These are phyloP conservation scores for Amblyjoppa proteus DNA, from an alignment of 2,888 invertebrate species.

Conservation along the genomic window DNA sequence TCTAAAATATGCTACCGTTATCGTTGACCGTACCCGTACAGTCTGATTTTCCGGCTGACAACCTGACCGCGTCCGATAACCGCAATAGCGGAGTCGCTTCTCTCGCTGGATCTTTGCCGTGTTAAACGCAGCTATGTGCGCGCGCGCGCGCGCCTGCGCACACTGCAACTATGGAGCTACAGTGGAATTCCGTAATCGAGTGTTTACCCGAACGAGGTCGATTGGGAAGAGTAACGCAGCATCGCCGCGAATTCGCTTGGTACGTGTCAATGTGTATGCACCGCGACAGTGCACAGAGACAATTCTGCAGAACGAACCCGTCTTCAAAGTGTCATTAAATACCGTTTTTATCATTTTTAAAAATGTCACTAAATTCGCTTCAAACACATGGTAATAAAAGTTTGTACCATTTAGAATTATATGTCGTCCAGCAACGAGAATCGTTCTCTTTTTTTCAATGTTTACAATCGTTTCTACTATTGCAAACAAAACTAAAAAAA, in stretches of 20 bases:
- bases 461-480: too few relatives aligned
- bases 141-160: not conserved
- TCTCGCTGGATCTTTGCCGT: slow-evolving; percentile 8
- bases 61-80: slow-evolving; percentile 77
- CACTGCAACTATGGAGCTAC: not conserved
- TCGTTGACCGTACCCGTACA: slow-evolving; percentile 75
- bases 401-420: too few relatives aligned
- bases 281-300: not conserved
- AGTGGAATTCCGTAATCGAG: slow-evolving; percentile 74
- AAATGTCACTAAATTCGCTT: too few relatives aligned
- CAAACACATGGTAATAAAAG: too few relatives aligned
- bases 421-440: too few relatives aligned
- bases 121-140: slow-evolving; percentile 1
- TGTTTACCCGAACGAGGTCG: slow-evolving; percentile 69
- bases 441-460: too few relatives aligned
- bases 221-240: slow-evolving; percentile 55
- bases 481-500: too few relatives aligned
- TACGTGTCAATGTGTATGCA: slow-evolving; percentile 8
- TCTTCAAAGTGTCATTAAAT: too few relatives aligned
- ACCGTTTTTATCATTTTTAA: too few relatives aligned
- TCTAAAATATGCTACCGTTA: slow-evolving; percentile 81
- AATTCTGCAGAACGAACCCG: not conserved
- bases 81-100: slow-evolving; percentile 50
- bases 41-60: slow-evolving; percentile 81
- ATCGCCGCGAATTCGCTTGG: slow-evolving; percentile 22